A percentile compares a stretch with the other conserved stretches of the same genome.
Evolutionary conservation across 2,888 invertebrate genomes (phyloP).

Genomic region (Abrostola tripartita): DNA sequence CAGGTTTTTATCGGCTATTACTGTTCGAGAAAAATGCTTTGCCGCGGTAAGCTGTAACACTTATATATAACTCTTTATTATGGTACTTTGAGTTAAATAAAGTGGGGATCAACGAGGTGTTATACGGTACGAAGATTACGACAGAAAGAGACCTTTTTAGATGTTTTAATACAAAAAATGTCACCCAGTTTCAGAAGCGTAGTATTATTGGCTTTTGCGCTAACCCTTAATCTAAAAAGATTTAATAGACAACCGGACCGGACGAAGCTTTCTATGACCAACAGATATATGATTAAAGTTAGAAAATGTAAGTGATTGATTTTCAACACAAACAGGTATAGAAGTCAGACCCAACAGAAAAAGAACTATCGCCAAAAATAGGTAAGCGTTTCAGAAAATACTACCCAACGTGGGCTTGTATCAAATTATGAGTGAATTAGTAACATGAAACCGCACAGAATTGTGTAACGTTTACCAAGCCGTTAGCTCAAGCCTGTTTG

Average conservation of each 20-base stretch:
- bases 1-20: conserved; percentile 3
- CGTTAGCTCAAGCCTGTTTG: conserved; percentile 29
- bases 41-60: not conserved
- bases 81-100: too few relatives aligned
- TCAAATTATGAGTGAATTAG: conserved; percentile 40
- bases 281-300: too few relatives aligned
- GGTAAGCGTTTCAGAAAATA: not conserved
- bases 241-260: too few relatives aligned
- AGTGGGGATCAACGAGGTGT: too few relatives aligned
- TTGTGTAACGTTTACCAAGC: conserved; percentile 27
- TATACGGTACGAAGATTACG: too few relatives aligned
- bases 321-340: not conserved
- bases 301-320: too few relatives aligned
- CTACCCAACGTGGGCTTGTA: conserved; percentile 17
- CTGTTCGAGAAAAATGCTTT: conserved; percentile 1
- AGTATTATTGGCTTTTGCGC: too few relatives aligned
- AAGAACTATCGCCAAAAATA: not conserved
- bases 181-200: too few relatives aligned
- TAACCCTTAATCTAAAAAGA: too few relatives aligned
- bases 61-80: not conserved
- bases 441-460: conserved; percentile 23
- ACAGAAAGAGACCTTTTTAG: too few relatives aligned
- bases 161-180: too few relatives aligned
- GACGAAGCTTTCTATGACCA: too few relatives aligned
- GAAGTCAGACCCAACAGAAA: not conserved